Base-by-base conservation (phyloP, 2,888 invertebrate species). In the Scaptomyza tumidula region DNA sequence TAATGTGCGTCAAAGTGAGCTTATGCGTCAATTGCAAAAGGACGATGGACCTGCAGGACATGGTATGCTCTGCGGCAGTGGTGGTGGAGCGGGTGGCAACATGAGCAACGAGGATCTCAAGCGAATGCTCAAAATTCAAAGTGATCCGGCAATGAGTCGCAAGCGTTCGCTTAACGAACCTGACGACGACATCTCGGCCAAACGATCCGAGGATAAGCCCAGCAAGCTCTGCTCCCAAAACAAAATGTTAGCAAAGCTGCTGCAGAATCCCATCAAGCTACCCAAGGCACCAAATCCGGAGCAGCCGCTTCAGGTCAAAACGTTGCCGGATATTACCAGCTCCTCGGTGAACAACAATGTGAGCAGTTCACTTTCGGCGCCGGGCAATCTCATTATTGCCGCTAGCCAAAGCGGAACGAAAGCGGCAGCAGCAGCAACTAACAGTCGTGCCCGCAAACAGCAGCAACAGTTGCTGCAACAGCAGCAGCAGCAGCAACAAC, bases 181-280 rank as follows among this genome's bases (percentile, higher is more conserved):
- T 3, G 94, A 94, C 73, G 93, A 94, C 64, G 93, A 91, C 19
- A 86, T 90, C 37, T 83, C 90, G 39, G 90, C 91, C 14, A 92
- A 92, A 62, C 88, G 92, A 3, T 87, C 90, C 7, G 92, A 92
- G 68, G 90, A 91, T 59, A 91, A 91, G 27, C 93, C 93, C 58
- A 96, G 96, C 82, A 95, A 95, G 77, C 93, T 97, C 54, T 96
- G 96, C 92, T 95, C 96, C 91, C 95, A 95, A 90, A 97, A 97
- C 91, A 95, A 95, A 91, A 97, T 98, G 95, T 93, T 98, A 78
- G 97, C 97, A 41, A 95, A 95, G 45, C 92, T 98, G 82, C 92
- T 98, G 89, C 96, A 96, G 57, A 95, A 96, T 90, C 95, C 96
- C 82, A 94, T 95, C 83, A 94, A 94, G 90, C 92, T 95, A 90